Evolutionary conservation across 2,888 invertebrate genomes (phyloP).

Genomic region (Leptogaster cylindrica): DNA sequence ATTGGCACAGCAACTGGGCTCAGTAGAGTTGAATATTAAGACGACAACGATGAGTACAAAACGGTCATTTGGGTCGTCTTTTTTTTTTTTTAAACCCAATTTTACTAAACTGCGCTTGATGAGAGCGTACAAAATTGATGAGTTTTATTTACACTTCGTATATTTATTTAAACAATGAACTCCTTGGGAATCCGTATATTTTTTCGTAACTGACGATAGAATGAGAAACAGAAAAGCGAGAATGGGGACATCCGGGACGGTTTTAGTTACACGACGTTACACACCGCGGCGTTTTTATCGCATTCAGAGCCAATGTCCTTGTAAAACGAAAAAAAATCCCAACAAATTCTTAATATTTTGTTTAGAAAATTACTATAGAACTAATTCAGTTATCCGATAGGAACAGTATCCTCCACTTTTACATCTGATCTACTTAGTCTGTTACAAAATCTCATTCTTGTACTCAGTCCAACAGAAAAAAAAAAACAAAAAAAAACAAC

Average conservation of each 20-base stretch:
- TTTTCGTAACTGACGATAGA: neutral
- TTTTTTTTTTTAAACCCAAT: no score
- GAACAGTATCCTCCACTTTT: neutral
- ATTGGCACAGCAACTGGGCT: no score
- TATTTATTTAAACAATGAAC: neutral
- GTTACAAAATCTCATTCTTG: neutral
- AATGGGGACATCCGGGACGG: constrained; percentile 51
- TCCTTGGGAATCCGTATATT: neutral
- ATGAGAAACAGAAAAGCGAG: neutral
- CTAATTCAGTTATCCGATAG: no score
- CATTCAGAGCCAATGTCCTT: constrained; percentile 25
- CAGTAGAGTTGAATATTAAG: no score
- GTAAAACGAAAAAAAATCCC: constrained; percentile 2
- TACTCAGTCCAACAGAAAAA: neutral
- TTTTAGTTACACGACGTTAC: constrained; percentile 51
- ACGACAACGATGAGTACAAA: no score
- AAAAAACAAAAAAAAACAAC: neutral
- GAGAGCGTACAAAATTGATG: neutral
- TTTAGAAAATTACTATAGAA: no score
- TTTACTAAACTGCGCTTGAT: no score
- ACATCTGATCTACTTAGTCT: neutral
- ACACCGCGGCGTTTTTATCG: constrained; percentile 48
- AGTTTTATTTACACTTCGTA: constrained; percentile 27
- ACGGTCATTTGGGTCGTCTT: no score
- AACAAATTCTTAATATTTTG: no score